A percentile compares a stretch with the other conserved stretches of the same genome.
These are phyloP conservation scores for Drosophila sp. DNA, from an alignment of 1,140 invertebrate species.

Conservation along the genomic window DNA sequence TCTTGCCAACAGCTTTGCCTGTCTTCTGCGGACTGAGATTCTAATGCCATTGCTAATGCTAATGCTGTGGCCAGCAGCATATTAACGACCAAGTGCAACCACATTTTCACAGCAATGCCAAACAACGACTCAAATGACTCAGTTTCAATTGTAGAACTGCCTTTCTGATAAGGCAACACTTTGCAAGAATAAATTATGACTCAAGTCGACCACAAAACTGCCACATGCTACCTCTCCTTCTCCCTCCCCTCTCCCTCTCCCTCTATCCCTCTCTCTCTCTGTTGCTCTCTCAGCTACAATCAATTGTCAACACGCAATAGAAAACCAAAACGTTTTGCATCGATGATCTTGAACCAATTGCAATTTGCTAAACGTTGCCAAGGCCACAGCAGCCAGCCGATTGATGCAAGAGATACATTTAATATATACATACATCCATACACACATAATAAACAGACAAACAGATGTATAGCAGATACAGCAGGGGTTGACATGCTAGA, in stretches of 20 bases:
- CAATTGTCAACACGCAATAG: slow-evolving; percentile 43
- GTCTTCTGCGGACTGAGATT: slow-evolving; percentile 19
- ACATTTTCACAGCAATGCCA: slow-evolving; percentile 64
- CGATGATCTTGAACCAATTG: slow-evolving; percentile 81
- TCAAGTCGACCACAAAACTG: slow-evolving; percentile 49
- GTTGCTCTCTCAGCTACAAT: slow-evolving; percentile 38
- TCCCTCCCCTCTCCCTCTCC: not conserved
- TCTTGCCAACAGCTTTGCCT: not conserved
- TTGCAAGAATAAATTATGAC: slow-evolving; percentile 62
- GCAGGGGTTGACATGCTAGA: not conserved
- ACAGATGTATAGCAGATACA: not conserved
- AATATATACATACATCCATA: not conserved
- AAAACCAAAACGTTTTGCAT: slow-evolving; percentile 39
- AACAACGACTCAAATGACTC: slow-evolving; percentile 67
- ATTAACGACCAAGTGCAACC: slow-evolving; percentile 63
- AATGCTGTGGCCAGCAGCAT: slow-evolving; percentile 31
- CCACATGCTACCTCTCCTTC: not conserved
- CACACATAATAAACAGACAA: too few relatives aligned
- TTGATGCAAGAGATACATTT: slow-evolving; percentile 37
- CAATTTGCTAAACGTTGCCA: slow-evolving; percentile 71
- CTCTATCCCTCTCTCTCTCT: slow-evolving; percentile 20
- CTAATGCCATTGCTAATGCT: not conserved
- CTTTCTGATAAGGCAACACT: slow-evolving; percentile 31
- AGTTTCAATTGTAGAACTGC: slow-evolving; percentile 1
- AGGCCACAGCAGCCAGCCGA: slow-evolving; percentile 48